These are phyloP conservation scores for Oligia latruncula DNA, from an alignment of 2,888 invertebrate genomes.

Conservation along the genomic window DNA sequence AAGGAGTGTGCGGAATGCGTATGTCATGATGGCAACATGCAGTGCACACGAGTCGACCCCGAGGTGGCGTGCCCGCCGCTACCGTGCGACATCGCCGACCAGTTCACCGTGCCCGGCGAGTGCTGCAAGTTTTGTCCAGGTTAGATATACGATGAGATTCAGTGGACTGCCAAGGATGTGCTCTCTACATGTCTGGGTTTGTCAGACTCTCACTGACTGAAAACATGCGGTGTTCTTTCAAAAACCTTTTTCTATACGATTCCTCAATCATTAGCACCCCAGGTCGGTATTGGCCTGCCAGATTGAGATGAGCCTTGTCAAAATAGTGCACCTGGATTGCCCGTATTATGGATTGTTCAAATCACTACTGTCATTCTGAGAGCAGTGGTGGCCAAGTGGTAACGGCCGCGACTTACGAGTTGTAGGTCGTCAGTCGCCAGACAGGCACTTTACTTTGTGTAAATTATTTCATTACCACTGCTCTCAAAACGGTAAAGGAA, in stretches of 20 bases:
- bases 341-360: not conserved
- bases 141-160: slow-evolving; percentile 70
- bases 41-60: slow-evolving; percentile 93
- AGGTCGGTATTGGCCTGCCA: not conserved
- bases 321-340: not conserved
- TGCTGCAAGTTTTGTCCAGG: slow-evolving; percentile 98
- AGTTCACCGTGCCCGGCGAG: slow-evolving; percentile 95
- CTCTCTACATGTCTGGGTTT: not conserved
- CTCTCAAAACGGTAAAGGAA: no score
- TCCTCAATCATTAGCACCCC: not conserved
- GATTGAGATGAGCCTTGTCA: not conserved
- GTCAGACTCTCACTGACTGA: not conserved
- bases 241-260: not conserved
- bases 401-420: no score
- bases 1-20: slow-evolving; percentile 95
- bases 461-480: no score
- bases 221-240: not conserved
- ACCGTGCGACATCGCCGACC: slow-evolving; percentile 93
- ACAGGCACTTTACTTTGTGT: no score
- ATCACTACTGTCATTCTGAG: not conserved
- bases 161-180: no score
- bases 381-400: no score
- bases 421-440: no score
- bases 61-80: slow-evolving; percentile 94
- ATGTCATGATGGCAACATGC: slow-evolving; percentile 95